Conservation (phyloP, 2,113 vertebrate species). For the Tragulus kanchil region DNA sequence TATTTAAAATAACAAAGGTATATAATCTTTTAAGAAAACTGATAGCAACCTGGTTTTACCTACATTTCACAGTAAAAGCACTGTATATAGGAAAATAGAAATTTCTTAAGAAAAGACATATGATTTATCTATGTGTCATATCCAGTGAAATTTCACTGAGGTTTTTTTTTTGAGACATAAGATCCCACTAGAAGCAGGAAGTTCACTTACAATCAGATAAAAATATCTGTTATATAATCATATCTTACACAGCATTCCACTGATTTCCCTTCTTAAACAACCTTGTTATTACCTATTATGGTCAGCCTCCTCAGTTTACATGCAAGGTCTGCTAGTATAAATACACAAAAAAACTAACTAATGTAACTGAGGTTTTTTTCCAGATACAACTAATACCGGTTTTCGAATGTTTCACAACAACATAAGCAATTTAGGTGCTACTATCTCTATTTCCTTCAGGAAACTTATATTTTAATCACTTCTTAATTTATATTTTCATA, state of each 20-base stretch:
- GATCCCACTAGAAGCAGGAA: background rate
- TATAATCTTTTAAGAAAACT: background rate
- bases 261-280: background rate
- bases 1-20: conserved; percentile 17
- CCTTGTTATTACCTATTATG: background rate
- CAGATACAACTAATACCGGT: background rate
- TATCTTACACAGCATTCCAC: background rate
- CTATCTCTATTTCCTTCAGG: conserved; percentile 22
- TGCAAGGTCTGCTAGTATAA: background rate
- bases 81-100: background rate
- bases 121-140: background rate
- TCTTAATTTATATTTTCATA: conserved; percentile 69
- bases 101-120: conserved; percentile 11
- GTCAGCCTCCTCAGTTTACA: background rate
- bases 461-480: conserved; percentile 76
- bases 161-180: conserved; percentile 3
- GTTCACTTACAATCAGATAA: background rate
- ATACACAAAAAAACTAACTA: background rate
- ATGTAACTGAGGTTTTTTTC: background rate
- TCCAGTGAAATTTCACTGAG: background rate
- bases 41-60: background rate
- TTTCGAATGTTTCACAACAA: conserved; percentile 58
- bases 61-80: background rate
- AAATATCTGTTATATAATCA: background rate
- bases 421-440: background rate